Percentiles rank a stretch among this genome's conserved stretches.
Evolutionary conservation across 2,113 vertebrate species (phyloP).

Genomic region (Halichoerus grypus): DNA sequence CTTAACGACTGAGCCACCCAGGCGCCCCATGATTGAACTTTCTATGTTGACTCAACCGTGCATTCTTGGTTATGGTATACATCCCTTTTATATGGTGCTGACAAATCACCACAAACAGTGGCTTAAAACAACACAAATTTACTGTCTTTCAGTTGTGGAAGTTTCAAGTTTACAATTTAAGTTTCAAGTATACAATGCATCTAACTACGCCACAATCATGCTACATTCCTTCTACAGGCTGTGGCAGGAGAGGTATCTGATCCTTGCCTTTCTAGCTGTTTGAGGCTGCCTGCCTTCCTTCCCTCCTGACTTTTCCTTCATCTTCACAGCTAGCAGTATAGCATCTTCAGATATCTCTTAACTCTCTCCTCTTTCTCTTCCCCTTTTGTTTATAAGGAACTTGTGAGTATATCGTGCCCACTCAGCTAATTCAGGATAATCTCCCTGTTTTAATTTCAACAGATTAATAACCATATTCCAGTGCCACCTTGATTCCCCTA

Average conservation of each 20-base stretch:
- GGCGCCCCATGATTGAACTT: neutral
- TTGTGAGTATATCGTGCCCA: neutral
- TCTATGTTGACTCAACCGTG: neutral
- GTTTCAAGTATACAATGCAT: neutral
- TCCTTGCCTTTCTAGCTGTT: neutral
- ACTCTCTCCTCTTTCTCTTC: neutral
- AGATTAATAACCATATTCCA: neutral
- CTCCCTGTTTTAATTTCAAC: neutral
- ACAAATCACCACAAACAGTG: neutral
- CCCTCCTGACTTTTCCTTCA: neutral
- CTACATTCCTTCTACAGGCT: neutral
- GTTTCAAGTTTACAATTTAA: neutral
- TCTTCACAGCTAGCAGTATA: neutral
- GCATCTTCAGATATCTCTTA: neutral
- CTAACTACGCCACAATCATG: neutral
- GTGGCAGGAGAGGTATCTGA: neutral
- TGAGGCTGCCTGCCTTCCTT: neutral
- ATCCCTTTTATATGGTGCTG: neutral
- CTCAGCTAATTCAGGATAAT: neutral
- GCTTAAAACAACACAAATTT: neutral
- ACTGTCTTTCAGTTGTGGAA: neutral
- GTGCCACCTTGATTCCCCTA: neutral
- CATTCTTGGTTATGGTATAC: neutral
- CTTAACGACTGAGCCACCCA: too few species aligned
- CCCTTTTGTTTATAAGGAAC: neutral